Evolutionary conservation across 2,888 invertebrate species (phyloP).

Genomic region (Nomada fabriciana): DNA sequence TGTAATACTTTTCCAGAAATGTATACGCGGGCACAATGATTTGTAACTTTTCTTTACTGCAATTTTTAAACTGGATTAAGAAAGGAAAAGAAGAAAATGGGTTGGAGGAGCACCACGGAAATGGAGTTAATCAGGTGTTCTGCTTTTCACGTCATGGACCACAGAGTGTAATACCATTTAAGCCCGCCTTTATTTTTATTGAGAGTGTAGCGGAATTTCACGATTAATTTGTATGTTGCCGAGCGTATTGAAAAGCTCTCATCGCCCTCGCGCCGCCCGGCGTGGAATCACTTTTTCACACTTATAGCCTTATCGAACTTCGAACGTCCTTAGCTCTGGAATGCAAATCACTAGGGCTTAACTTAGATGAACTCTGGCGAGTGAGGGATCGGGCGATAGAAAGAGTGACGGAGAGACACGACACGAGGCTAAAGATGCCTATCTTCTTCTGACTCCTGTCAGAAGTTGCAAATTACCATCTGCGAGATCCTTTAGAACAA

Average conservation of each 20-base stretch:
- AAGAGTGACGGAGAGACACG: slow-evolving; percentile 15
- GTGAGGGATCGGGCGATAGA: slow-evolving; percentile 39
- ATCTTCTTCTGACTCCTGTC: slow-evolving; percentile 13
- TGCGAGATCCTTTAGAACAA: slow-evolving; percentile 40
- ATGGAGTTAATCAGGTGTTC: slow-evolving; percentile 2
- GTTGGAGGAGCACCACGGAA: not conserved
- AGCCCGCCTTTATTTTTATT: slow-evolving; percentile 42
- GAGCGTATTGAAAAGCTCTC: slow-evolving; percentile 41
- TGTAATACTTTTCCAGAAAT: no score
- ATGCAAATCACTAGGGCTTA: slow-evolving; percentile 71
- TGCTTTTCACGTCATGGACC: slow-evolving; percentile 19
- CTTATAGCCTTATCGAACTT: slow-evolving; percentile 73
- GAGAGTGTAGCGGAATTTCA: slow-evolving; percentile 40
- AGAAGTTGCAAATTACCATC: slow-evolving; percentile 70
- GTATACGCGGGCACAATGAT: no score
- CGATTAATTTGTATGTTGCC: slow-evolving; percentile 57
- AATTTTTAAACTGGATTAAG: not conserved
- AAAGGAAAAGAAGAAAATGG: not conserved
- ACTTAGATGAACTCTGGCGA: slow-evolving; percentile 68
- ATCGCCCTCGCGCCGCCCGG: slow-evolving; percentile 23
- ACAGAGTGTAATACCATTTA: slow-evolving; percentile 16
- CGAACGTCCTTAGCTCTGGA: slow-evolving; percentile 66
- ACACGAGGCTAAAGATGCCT: slow-evolving; percentile 15
- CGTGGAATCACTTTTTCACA: slow-evolving; percentile 70
- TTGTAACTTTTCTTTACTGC: no score